Conservation (phyloP, 2,113 vertebrate genomes). For the Mustela nigripes region DNA sequence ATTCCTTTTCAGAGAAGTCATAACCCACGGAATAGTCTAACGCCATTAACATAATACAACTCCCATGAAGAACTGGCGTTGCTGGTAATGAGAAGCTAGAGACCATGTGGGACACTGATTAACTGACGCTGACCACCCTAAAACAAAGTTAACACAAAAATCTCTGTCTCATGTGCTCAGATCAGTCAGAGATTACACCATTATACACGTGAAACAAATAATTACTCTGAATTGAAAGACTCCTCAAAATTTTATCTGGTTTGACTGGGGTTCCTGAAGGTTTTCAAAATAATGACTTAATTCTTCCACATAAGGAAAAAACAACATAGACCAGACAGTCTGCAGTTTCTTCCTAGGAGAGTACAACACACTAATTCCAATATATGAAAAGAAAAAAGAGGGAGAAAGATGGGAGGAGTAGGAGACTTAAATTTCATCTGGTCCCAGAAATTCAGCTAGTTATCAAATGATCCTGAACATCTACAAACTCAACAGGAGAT, state of each 20-base stretch:
- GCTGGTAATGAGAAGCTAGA: background rate
- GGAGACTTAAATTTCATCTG: no score
- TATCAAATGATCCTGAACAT: no score
- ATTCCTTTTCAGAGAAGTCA: background rate
- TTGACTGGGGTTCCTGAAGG: background rate
- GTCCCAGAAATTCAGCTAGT: no score
- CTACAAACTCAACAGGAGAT: no score
- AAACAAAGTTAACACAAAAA: background rate
- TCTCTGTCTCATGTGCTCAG: background rate
- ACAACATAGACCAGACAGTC: background rate
- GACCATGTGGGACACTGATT: background rate
- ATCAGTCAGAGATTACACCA: background rate
- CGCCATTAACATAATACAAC: background rate
- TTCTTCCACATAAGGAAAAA: background rate
- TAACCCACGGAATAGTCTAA: background rate
- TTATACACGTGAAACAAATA: background rate
- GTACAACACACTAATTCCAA: background rate
- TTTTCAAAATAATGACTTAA: constrained; percentile 47
- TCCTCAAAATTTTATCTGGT: constrained; percentile 3
- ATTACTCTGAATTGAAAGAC: background rate
- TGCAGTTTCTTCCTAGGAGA: background rate
- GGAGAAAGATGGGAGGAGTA: no score
- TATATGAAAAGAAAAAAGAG: background rate
- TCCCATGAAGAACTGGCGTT: background rate
- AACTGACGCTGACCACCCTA: background rate